Conservation (phyloP, 2,888 invertebrate species). For the Oeneis ivallda region DNA sequence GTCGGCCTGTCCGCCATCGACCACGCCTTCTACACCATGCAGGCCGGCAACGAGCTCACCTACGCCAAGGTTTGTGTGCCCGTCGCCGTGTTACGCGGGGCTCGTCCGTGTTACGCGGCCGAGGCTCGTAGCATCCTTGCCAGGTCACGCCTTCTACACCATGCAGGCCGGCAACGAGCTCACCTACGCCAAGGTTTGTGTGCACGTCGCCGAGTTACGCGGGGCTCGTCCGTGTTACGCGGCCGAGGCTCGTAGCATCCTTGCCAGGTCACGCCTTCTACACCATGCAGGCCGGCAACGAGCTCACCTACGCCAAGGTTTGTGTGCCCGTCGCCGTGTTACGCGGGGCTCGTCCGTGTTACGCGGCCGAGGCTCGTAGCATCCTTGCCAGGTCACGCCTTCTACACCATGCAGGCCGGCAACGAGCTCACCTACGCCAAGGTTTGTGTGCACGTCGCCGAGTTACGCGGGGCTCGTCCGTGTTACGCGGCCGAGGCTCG, state of each 20-base stretch:
- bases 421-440: conserved; percentile 94
- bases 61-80: conserved; percentile 86
- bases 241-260: too few relatives aligned
- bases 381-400: conserved; percentile 92
- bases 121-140: too few relatives aligned
- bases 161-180: not conserved
- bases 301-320: too few relatives aligned
- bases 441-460: conserved; percentile 62
- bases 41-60: conserved; percentile 94
- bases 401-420: conserved; percentile 96
- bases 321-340: too few relatives aligned
- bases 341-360: too few relatives aligned
- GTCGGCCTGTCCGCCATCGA: conserved; percentile 96
- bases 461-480: too few relatives aligned
- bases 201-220: not conserved
- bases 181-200: not conserved
- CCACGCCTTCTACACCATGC: conserved; percentile 94
- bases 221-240: too few relatives aligned
- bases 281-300: too few relatives aligned
- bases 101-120: not conserved
- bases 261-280: too few relatives aligned
- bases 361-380: too few relatives aligned
- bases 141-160: too few relatives aligned
- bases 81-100: not conserved
- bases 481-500: too few relatives aligned